These are phyloP conservation scores for Rhyacophila brunnea DNA, from an alignment of 1,140 invertebrate genomes.

Conservation along the genomic window DNA sequence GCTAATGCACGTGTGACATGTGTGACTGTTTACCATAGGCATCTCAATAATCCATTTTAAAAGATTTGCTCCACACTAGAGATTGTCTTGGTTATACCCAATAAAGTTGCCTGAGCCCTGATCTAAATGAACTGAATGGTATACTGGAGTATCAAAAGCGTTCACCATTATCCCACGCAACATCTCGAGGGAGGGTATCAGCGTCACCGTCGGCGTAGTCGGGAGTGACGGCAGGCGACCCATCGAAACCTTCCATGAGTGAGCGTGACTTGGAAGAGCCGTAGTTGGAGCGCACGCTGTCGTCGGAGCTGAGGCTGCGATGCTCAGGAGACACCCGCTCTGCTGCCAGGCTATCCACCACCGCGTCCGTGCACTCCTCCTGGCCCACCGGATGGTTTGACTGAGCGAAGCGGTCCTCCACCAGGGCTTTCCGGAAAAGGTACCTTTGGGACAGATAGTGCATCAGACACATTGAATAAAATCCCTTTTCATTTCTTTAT, in stretches of 20 bases:
- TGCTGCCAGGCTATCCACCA: conserved; percentile 27
- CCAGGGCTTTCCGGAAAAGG: conserved; percentile 59
- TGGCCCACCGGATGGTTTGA: conserved; percentile 38
- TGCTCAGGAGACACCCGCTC: conserved; percentile 24
- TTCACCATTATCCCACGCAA: conserved; percentile 47
- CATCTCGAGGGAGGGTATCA: conserved; percentile 32
- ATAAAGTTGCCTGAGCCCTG: no score
- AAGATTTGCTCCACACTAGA: no score
- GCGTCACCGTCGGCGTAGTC: not conserved
- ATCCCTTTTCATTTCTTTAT: no score
- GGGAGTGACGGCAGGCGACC: not conserved
- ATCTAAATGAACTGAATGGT: no score
- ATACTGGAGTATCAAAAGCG: no score
- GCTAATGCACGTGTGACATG: no score
- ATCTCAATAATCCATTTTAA: no score
- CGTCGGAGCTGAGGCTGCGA: conserved; percentile 14
- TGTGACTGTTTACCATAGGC: no score
- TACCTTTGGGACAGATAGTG: conserved; percentile 53
- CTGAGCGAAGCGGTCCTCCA: conserved; percentile 58
- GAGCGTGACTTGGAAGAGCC: conserved; percentile 25
- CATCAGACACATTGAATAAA: no score
- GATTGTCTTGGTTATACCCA: no score
- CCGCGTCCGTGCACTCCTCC: conserved; percentile 37
- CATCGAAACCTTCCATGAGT: conserved; percentile 12
- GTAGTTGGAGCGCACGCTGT: conserved; percentile 29